Percentiles rank a stretch among this genome's conserved stretches.
Evolutionary conservation across 2,113 vertebrate species (phyloP).

Genomic region (Suncus etruscus): DNA sequence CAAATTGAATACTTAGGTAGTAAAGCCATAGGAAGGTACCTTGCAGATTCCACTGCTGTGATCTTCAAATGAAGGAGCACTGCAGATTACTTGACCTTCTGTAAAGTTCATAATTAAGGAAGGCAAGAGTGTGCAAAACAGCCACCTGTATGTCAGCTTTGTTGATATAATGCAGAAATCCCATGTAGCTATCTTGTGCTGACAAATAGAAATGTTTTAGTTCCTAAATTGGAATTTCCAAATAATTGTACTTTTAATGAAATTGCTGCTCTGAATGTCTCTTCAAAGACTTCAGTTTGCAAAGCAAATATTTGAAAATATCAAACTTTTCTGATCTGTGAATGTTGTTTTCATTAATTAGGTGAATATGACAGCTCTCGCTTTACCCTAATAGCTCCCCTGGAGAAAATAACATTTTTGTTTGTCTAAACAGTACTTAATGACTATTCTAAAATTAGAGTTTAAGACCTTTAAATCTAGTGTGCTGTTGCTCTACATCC

Average conservation of each 20-base stretch:
- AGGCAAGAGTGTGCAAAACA: constrained; percentile 24
- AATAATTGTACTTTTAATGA: constrained; percentile 57
- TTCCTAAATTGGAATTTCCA: constrained; percentile 58
- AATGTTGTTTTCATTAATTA: constrained; percentile 73
- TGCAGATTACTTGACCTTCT: constrained; percentile 52
- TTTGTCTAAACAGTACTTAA: constrained; percentile 80
- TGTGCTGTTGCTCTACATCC: constrained; percentile 58
- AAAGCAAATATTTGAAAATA: constrained; percentile 64
- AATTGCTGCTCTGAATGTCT: constrained; percentile 39
- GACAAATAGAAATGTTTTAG: constrained; percentile 64
- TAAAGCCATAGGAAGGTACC: constrained; percentile 37
- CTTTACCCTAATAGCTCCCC: constrained; percentile 69
- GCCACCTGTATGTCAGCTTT: constrained; percentile 62
- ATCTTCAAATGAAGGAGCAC: constrained; percentile 59
- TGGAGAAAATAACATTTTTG: constrained; percentile 77
- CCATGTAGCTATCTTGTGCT: constrained; percentile 19
- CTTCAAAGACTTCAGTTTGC: constrained; percentile 60
- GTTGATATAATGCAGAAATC: constrained; percentile 53
- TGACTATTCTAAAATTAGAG: constrained; percentile 75
- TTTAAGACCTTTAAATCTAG: constrained; percentile 77
- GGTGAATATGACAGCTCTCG: constrained; percentile 68
- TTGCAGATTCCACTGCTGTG: constrained; percentile 36
- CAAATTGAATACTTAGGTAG: constrained; percentile 47
- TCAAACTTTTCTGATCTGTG: constrained; percentile 67
- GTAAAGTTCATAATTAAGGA: constrained; percentile 74